A percentile compares a stretch with the other conserved stretches of the same genome.
These are phyloP conservation scores for Phylloscopus trochiloides DNA, from an alignment of 2,113 vertebrate genomes.

Conservation along the genomic window DNA sequence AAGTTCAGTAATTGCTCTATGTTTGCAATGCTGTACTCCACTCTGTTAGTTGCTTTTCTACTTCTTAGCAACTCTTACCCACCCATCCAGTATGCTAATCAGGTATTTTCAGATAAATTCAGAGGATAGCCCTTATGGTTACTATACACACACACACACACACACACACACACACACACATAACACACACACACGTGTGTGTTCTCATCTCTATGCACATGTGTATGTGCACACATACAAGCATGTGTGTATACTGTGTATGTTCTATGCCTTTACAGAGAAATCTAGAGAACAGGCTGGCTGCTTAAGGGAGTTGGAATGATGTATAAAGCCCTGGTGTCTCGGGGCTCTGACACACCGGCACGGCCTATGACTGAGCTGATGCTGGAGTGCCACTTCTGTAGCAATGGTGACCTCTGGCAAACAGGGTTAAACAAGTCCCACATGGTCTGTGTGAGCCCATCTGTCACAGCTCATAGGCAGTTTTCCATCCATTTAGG, in stretches of 20 bases:
- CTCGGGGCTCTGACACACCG: accelerated
- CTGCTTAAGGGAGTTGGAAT: background rate
- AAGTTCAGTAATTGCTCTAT: background rate
- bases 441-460: background rate
- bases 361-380: accelerated
- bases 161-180: too few relatives aligned
- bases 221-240: background rate
- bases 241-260: background rate
- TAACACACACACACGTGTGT: accelerated
- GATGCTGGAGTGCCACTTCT: background rate
- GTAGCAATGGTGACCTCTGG: background rate
- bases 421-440: background rate
- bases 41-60: background rate
- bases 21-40: background rate
- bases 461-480: background rate
- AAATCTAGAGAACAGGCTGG: background rate
- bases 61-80: background rate
- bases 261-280: background rate
- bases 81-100: background rate
- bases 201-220: accelerated
- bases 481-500: background rate
- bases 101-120: background rate
- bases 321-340: background rate
- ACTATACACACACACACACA: accelerated
- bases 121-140: background rate